Evolutionary conservation across 2,113 vertebrate species (phyloP).

Genomic region (Albula goreensis): DNA sequence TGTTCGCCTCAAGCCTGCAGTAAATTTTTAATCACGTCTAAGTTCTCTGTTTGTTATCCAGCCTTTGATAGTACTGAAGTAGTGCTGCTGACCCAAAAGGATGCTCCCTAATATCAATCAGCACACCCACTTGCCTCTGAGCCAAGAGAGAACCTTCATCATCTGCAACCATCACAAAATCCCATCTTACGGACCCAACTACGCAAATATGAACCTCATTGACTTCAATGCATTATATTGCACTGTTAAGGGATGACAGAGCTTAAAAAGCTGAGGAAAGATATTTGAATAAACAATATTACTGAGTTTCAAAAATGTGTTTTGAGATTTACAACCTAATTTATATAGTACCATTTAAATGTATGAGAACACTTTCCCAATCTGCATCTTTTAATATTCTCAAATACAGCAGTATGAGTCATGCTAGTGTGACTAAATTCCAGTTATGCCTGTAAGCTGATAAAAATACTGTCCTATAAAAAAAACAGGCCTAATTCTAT

Average conservation of each 20-base stretch:
- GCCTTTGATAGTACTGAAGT: neutral
- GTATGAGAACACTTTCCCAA: neutral
- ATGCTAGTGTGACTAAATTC: neutral
- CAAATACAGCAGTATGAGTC: neutral
- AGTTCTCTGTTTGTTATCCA: conserved; percentile 5
- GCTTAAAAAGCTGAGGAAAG: neutral
- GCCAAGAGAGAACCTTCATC: neutral
- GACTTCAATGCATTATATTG: neutral
- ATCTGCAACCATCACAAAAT: neutral
- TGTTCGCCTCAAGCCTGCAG: neutral
- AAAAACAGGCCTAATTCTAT: neutral
- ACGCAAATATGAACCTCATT: neutral
- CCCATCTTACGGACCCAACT: neutral
- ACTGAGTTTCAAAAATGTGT: neutral
- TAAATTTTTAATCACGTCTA: conserved; percentile 18
- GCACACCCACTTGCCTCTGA: neutral
- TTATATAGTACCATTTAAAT: neutral
- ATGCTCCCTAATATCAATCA: neutral
- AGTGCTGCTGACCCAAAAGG: neutral
- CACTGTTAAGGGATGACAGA: neutral
- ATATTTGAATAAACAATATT: neutral
- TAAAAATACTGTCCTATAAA: neutral
- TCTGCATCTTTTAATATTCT: neutral
- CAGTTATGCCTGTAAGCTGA: neutral
- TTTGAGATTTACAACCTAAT: neutral